Evolutionary conservation across 2,113 vertebrate species (phyloP), one percentile per base, ranked within the genome.

Genomic region (Phalacrocorax aristotelis): DNA sequence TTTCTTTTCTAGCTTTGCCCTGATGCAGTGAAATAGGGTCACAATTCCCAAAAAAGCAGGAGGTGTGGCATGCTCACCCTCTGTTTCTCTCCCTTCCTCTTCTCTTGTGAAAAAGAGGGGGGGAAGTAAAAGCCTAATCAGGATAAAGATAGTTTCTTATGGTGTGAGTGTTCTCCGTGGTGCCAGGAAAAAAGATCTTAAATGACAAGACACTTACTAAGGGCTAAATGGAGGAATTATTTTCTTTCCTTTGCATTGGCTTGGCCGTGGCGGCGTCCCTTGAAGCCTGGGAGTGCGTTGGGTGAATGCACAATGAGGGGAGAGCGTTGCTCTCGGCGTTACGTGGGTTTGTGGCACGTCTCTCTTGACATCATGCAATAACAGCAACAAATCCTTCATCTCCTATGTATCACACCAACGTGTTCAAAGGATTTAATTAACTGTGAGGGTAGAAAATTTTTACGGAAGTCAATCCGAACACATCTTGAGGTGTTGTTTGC

Each of bases 381-480:
- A 25, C 38, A 55, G 54, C 87, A 52, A 29, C 87, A 89, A 94
- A 87, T 94, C 95, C 42, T 72, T 88, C 88, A 32, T 52, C 94
- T 94, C 92, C 75, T 72, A 1, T 17, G 48, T 54, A 42, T 64
- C 84, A 64, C 78, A 27, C 48, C 64, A 22, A 7, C 0, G 0
- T 1, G 6, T 32, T 91, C 74, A 87, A 68, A 85, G 70, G 52
- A 11, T 78, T 87, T 89, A 30, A 93, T 91, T 57, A 93, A 10
- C 64, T 58, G 7, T 4, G 20, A 36, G 26, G 49, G 75, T 1
- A 72, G 54, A 32, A 55, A 54, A 55, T 25, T 65, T 54, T 68
- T 80, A 38, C 1, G 3, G 49, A 77, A 89, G 52, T 69, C 36
- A 9, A 1, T 32, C 5, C 61, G 79, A 69, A 55, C 16, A 10